These are phyloP conservation scores for Diabrotica undecimpunctata DNA, from an alignment of 1,140 invertebrate genomes.

Conservation along the genomic window DNA sequence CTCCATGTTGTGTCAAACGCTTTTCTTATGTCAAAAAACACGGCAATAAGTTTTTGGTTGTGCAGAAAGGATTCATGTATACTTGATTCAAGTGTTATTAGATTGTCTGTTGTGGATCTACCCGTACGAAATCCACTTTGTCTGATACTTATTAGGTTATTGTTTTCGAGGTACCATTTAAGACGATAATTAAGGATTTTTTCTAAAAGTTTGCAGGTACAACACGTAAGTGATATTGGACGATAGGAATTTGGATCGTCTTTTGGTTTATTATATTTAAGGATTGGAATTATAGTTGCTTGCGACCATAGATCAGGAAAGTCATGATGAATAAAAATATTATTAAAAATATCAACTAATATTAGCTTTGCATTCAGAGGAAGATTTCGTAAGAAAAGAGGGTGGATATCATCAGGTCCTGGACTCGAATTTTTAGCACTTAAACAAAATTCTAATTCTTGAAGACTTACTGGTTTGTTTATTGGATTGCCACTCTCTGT, in stretches of 20 bases:
- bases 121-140: conserved; percentile 12
- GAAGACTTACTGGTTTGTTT: not conserved
- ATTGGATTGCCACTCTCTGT: not conserved
- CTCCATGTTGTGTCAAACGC: conserved; percentile 11
- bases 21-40: conserved; percentile 19
- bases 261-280: conserved; percentile 14
- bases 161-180: conserved; percentile 10
- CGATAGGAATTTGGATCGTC: conserved; percentile 14
- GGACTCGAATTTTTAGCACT: not conserved
- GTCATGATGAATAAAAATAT: not conserved
- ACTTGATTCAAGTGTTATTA: conserved; percentile 10
- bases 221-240: conserved; percentile 18
- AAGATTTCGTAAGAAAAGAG: conserved; percentile 14
- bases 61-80: conserved; percentile 14
- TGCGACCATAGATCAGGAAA: conserved; percentile 15
- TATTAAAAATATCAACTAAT: not conserved
- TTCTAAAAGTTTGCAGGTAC: conserved; percentile 22
- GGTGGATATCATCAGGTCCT: conserved; percentile 11
- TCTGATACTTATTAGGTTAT: conserved; percentile 9
- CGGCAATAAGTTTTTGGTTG: conserved; percentile 8
- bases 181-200: conserved; percentile 20
- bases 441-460: not conserved
- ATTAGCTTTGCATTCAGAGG: not conserved
- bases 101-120: conserved; percentile 9
- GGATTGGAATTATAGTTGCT: conserved; percentile 17